Evolutionary conservation across 1,140 invertebrate species (phyloP).

Genomic region (Drosophila nebulosa): DNA sequence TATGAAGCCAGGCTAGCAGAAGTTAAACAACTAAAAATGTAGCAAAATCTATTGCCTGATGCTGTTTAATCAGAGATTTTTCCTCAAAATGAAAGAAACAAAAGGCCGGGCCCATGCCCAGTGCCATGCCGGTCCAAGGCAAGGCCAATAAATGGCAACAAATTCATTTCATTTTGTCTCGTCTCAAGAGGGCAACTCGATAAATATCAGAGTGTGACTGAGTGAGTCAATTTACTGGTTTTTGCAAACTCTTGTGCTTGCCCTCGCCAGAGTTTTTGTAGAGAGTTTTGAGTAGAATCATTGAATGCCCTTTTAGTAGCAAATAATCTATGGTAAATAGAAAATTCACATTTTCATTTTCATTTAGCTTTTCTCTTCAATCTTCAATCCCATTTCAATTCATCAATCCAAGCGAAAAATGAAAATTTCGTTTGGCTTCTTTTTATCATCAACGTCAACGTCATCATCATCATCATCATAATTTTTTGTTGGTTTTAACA

Average conservation of each 20-base stretch:
- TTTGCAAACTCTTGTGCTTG: neutral
- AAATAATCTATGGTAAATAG: neutral
- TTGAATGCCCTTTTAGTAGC: neutral
- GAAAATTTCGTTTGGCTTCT: neutral
- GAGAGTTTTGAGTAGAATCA: neutral
- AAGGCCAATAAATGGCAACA: neutral
- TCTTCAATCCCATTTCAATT: neutral
- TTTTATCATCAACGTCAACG: too few species aligned
- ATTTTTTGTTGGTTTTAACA: conserved; percentile 39
- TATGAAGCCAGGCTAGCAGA: neutral
- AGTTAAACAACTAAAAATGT: neutral
- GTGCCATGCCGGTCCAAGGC: too few species aligned
- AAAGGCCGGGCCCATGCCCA: neutral
- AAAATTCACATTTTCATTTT: neutral
- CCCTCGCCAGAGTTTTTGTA: neutral
- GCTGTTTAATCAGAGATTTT: neutral
- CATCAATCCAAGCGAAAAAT: neutral
- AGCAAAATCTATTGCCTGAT: neutral
- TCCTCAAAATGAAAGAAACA: neutral
- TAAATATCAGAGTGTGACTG: neutral
- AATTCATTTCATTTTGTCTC: too few species aligned
- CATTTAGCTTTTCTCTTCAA: neutral
- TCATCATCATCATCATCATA: too few species aligned
- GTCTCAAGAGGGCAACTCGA: neutral
- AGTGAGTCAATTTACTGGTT: neutral